phyloP scores from a whole-genome alignment of 2,797 vertebrate species.

The Setipinna tenuifilis region DNA sequence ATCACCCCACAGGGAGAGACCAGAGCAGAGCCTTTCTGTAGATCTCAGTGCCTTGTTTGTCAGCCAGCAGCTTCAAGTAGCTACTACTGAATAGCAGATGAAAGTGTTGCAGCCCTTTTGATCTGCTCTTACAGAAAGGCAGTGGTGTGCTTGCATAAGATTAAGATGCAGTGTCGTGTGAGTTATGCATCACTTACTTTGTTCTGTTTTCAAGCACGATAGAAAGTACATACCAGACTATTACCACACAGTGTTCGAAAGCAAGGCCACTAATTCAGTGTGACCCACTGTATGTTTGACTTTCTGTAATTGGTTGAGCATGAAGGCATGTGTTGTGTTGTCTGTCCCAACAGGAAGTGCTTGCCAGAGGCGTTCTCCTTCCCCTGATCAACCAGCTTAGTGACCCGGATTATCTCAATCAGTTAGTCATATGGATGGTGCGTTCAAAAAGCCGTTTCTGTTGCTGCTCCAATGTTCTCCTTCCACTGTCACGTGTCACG shows the following conservation, averaged over 20 bases:
- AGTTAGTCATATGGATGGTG: constrained; percentile 99
- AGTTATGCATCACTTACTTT: neutral
- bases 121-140: neutral
- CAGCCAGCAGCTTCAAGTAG: neutral
- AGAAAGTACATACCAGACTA: neutral
- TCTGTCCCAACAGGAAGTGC: constrained; percentile 83
- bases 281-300: neutral
- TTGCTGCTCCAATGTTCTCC: neutral
- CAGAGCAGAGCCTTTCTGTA: neutral
- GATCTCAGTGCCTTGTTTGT: neutral
- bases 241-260: neutral
- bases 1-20: neutral
- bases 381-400: constrained; percentile 98
- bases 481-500: neutral
- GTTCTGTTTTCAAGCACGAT: neutral
- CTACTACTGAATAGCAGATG: neutral
- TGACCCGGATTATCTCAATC: constrained; percentile 99
- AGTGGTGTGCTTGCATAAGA: neutral
- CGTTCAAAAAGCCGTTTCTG: constrained; percentile 54
- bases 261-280: neutral
- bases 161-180: neutral
- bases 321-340: neutral
- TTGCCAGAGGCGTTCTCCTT: constrained; percentile 95
- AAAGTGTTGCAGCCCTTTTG: neutral
- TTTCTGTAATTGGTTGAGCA: too few relatives aligned